These are phyloP conservation scores for Eubucco bourcierii DNA, from an alignment of 2,113 vertebrate genomes.

Conservation along the genomic window DNA sequence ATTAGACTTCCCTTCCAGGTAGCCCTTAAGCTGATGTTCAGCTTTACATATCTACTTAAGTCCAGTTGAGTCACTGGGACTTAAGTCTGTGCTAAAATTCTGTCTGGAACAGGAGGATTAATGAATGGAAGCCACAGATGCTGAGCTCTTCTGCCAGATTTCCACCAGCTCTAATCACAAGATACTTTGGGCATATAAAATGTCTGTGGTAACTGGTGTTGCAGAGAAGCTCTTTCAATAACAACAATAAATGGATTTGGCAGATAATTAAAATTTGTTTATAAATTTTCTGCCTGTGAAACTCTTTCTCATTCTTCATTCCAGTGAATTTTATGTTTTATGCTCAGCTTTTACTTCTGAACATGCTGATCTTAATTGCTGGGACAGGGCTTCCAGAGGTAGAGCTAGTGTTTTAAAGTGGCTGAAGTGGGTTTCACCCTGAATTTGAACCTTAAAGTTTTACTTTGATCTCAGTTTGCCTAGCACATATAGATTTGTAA, in stretches of 20 bases:
- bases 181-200: neutral
- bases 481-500: neutral
- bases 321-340: neutral
- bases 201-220: neutral
- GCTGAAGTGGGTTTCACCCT: neutral
- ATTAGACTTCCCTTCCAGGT: neutral
- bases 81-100: neutral
- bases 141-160: neutral
- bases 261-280: neutral
- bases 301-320: neutral
- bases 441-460: neutral
- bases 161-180: neutral
- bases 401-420: neutral
- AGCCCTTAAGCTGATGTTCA: neutral
- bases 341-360: neutral
- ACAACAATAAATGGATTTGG: neutral
- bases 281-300: rapidly evolving
- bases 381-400: neutral
- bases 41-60: rapidly evolving
- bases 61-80: neutral
- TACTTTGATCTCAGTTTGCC: neutral
- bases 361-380: neutral
- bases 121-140: neutral
- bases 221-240: neutral
- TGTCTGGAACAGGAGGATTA: neutral